phyloP scores from a whole-genome alignment of 2,113 vertebrate species.

The Talpa occidentalis region DNA sequence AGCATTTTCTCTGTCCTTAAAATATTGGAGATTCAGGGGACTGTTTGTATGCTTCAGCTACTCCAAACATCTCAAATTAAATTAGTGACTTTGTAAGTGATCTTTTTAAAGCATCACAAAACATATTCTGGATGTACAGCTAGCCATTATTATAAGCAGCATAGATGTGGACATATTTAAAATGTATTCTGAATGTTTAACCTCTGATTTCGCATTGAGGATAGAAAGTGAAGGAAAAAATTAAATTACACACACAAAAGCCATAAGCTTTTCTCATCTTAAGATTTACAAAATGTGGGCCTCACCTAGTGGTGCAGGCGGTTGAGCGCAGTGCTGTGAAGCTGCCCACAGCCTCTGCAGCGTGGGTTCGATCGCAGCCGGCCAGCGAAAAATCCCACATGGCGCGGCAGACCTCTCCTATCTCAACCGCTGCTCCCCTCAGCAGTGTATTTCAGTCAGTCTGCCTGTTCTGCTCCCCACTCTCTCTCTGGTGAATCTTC shows the following conservation, averaged over 20 bases:
- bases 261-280: background rate
- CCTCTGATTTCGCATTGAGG: background rate
- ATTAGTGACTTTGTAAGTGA: slow-evolving; percentile 26
- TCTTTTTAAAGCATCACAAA: slow-evolving; percentile 38
- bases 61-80: background rate
- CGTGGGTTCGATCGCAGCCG: too few species aligned
- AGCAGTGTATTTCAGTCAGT: too few species aligned
- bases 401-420: too few species aligned
- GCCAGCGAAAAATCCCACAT: too few species aligned
- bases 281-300: slow-evolving; percentile 9
- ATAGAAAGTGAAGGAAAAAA: slow-evolving; percentile 6
- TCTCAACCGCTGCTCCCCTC: too few species aligned
- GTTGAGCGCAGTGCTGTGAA: too few species aligned
- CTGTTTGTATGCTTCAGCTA: background rate
- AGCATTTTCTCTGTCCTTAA: background rate
- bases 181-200: background rate
- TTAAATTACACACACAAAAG: background rate
- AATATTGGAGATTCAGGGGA: background rate
- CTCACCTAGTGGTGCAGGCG: too few species aligned
- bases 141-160: slow-evolving; percentile 21
- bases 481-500: too few species aligned
- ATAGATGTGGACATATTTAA: background rate
- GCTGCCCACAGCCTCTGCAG: too few species aligned
- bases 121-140: slow-evolving; percentile 9
- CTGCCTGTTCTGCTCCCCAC: too few species aligned